A percentile compares a stretch with the other conserved stretches of the same genome.
phyloP scores from a whole-genome alignment of 2,797 vertebrate genomes.

The Benthosema pterotum region DNA sequence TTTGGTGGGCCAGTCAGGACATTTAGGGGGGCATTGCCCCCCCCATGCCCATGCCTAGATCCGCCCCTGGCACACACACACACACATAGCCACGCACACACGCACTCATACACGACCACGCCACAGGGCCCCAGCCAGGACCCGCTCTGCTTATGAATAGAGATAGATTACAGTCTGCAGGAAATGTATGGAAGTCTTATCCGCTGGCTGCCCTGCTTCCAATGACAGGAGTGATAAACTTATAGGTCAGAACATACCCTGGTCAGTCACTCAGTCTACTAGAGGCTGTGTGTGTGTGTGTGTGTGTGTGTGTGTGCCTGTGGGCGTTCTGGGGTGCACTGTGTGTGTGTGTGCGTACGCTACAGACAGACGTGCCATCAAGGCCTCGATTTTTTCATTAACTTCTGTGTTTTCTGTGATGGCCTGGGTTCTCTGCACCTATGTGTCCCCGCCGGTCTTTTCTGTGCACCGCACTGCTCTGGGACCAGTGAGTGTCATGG shows the following conservation, averaged over 20 bases:
- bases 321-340: too few relatives aligned
- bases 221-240: slow-evolving; percentile 6
- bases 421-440: too few relatives aligned
- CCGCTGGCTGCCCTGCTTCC: background rate
- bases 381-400: too few relatives aligned
- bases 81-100: too few relatives aligned
- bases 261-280: background rate
- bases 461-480: too few relatives aligned
- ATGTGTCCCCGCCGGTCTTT: too few relatives aligned
- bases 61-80: too few relatives aligned
- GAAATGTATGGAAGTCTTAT: background rate
- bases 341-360: slow-evolving; percentile 3
- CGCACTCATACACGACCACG: background rate
- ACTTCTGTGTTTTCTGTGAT: too few relatives aligned
- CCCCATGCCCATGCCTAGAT: too few relatives aligned
- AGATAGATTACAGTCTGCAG: slow-evolving; percentile 11
- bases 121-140: slow-evolving; percentile 1
- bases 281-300: background rate
- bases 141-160: slow-evolving; percentile 21
- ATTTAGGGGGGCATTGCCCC: too few relatives aligned
- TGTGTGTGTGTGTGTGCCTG: slow-evolving; percentile 11
- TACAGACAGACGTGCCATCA: too few relatives aligned
- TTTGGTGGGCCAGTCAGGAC: too few relatives aligned
- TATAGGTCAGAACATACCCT: slow-evolving; percentile 8
- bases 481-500: background rate